Percentiles rank a stretch among this genome's conserved stretches.
Conservation (phyloP, 2,888 invertebrate species). For the Elegia similella region DNA sequence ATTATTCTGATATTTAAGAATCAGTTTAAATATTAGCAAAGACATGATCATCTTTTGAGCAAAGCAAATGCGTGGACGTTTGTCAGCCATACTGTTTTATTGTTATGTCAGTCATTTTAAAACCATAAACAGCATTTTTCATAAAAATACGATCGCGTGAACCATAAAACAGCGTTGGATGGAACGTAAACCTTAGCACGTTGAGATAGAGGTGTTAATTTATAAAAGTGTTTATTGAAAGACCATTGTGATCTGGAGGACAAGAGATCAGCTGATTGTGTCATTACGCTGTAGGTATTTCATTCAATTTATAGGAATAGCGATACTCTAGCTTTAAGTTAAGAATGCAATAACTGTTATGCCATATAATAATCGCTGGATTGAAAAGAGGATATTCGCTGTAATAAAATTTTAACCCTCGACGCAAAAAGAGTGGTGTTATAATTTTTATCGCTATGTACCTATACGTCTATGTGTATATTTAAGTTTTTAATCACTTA, state of each 20-base stretch:
- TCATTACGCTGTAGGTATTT: not conserved
- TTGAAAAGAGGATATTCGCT: no score
- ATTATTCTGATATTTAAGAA: not conserved
- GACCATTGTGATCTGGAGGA: not conserved
- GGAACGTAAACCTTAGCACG: not conserved
- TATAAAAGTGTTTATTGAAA: not conserved
- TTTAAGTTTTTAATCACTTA: no score
- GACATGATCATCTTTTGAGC: not conserved
- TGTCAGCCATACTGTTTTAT: not conserved
- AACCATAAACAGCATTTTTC: slow-evolving; percentile 14
- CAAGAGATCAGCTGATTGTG: slow-evolving; percentile 4
- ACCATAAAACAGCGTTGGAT: not conserved
- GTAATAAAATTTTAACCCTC: no score
- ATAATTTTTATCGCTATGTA: no score
- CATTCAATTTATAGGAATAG: not conserved
- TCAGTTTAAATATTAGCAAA: not conserved
- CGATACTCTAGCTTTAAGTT: no score
- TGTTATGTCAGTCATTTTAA: slow-evolving; percentile 11
- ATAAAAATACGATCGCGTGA: slow-evolving; percentile 10
- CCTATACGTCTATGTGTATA: no score
- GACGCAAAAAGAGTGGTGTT: no score
- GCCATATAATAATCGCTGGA: no score
- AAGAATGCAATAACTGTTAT: no score
- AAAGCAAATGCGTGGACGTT: slow-evolving; percentile 1
- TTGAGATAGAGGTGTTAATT: not conserved